These are phyloP conservation scores for Dysmachus trigonus DNA, from an alignment of 2,888 invertebrate genomes.

Conservation along the genomic window DNA sequence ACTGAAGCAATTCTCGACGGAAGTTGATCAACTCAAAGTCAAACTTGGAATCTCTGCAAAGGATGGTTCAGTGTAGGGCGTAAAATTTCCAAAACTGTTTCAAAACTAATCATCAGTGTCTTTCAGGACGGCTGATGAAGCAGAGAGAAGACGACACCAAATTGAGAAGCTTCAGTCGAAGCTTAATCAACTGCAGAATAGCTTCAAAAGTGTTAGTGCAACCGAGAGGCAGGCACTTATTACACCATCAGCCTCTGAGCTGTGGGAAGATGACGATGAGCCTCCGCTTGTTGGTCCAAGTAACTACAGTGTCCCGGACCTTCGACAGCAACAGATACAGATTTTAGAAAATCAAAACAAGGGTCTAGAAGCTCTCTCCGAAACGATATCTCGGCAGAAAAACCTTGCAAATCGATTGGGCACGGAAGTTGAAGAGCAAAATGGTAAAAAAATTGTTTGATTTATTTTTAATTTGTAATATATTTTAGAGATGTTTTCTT, in stretches of 20 bases:
- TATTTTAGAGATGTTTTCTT: slow-evolving; percentile 45
- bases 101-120: not conserved
- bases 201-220: slow-evolving; percentile 50
- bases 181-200: slow-evolving; percentile 67
- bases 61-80: slow-evolving; percentile 57
- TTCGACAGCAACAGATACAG: slow-evolving; percentile 69
- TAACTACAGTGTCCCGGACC: slow-evolving; percentile 65
- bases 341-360: slow-evolving; percentile 78
- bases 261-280: slow-evolving; percentile 58
- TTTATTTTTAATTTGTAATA: slow-evolving; percentile 17
- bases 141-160: slow-evolving; percentile 70
- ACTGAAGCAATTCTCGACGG: slow-evolving; percentile 71
- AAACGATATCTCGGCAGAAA: slow-evolving; percentile 79
- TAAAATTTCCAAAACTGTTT: not conserved
- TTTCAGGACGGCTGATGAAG: slow-evolving; percentile 70
- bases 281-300: slow-evolving; percentile 62
- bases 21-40: slow-evolving; percentile 68
- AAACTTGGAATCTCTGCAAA: slow-evolving; percentile 67
- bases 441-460: slow-evolving; percentile 68
- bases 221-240: slow-evolving; percentile 44
- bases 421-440: slow-evolving; percentile 79
- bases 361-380: slow-evolving; percentile 77
- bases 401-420: slow-evolving; percentile 78
- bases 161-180: slow-evolving; percentile 71
- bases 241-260: slow-evolving; percentile 49